Evolutionary conservation across 2,113 vertebrate species (phyloP).

Genomic region (Pseudonaja textilis): DNA sequence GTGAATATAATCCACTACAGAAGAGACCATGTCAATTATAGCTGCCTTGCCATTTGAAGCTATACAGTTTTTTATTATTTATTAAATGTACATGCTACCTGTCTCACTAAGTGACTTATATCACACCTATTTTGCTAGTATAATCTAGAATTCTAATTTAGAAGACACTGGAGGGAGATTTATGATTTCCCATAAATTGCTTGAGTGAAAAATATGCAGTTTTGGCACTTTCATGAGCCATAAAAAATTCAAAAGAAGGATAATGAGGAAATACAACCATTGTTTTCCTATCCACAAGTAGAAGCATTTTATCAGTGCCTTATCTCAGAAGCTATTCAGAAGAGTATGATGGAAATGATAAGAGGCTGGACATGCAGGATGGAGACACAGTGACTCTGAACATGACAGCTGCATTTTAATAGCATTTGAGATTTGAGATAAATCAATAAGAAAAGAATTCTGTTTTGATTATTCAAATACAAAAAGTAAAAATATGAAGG

Average conservation of each 20-base stretch:
- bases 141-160: not conserved
- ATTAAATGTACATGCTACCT: not conserved
- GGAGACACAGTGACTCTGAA: not conserved
- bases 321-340: not conserved
- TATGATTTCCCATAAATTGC: not conserved
- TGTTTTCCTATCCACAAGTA: not conserved
- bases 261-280: not conserved
- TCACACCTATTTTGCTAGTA: not conserved
- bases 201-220: not conserved
- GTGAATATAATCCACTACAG: not conserved
- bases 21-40: not conserved
- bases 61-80: not conserved
- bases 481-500: not conserved
- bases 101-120: not conserved
- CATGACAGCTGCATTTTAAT: not conserved
- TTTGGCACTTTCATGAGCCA: not conserved
- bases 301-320: not conserved
- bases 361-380: not conserved
- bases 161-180: not conserved
- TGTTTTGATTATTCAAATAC: fast-evolving
- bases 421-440: not conserved
- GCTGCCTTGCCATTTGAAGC: not conserved
- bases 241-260: not conserved
- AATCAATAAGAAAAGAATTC: not conserved
- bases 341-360: not conserved